Percentiles rank a stretch among this genome's conserved stretches.
These are phyloP conservation scores for Lasioglossum lativentre DNA, from an alignment of 2,888 invertebrate genomes.

Conservation along the genomic window DNA sequence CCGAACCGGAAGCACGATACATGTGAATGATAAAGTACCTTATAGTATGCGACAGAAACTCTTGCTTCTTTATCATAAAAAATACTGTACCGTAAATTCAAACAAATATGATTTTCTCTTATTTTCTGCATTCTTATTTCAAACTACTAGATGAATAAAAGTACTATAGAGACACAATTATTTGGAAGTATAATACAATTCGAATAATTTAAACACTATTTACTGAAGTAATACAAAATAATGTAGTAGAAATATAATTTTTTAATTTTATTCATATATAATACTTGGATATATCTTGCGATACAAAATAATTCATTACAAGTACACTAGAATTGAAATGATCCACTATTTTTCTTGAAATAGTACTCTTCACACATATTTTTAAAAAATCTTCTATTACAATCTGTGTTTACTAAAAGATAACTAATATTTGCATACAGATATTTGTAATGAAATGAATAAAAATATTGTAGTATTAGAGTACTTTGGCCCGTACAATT, in stretches of 20 bases:
- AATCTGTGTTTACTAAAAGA: background rate
- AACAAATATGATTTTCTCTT: background rate
- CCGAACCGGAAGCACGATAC: background rate
- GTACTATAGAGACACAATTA: background rate
- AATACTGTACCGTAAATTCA: background rate
- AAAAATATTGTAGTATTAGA: background rate
- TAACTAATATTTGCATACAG: background rate
- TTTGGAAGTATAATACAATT: background rate
- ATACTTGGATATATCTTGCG: background rate
- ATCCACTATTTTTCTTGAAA: background rate
- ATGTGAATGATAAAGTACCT: background rate
- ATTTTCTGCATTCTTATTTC: background rate
- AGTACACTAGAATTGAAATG: background rate
- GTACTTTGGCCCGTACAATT: background rate
- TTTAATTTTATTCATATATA: background rate
- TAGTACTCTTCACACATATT: too few species aligned
- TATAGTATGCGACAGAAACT: background rate
- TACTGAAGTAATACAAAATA: background rate
- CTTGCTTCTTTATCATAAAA: background rate
- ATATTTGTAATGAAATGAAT: background rate
- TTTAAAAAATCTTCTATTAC: background rate
- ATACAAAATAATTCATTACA: background rate
- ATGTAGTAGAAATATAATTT: background rate
- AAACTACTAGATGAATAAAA: background rate
- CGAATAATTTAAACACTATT: background rate